A percentile compares a stretch with the other conserved stretches of the same genome.
These are phyloP conservation scores for Vireo griseus DNA, from an alignment of 2,797 vertebrate species.

Conservation along the genomic window DNA sequence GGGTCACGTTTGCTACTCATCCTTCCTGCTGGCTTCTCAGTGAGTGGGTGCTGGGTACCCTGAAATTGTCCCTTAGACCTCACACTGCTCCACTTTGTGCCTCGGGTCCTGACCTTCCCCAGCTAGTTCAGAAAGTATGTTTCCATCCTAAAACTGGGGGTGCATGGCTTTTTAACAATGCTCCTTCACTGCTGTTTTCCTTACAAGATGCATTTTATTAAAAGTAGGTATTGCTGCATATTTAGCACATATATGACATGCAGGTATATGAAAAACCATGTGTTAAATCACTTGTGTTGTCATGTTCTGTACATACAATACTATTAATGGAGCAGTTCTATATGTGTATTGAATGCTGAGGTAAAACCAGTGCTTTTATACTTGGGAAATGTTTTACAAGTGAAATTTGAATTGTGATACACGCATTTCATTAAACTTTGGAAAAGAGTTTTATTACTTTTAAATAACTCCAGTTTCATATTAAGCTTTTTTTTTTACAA, in stretches of 20 bases:
- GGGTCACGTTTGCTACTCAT: not conserved
- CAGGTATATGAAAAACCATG: rapidly evolving
- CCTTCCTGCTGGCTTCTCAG: not conserved
- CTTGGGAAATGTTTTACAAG: not conserved
- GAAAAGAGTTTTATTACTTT: not conserved
- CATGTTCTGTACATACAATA: not conserved
- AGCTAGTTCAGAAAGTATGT: not conserved
- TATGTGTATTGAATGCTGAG: not conserved
- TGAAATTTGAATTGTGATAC: not conserved
- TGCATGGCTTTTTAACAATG: rapidly evolving
- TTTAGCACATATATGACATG: rapidly evolving
- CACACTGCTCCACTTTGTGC: not conserved
- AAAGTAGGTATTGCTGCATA: not conserved
- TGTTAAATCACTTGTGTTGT: not conserved
- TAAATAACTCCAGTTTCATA: not conserved
- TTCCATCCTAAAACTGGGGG: not conserved
- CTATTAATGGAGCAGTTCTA: not conserved
- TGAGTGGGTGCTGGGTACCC: not conserved
- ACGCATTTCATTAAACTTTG: not conserved
- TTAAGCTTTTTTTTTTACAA: not conserved
- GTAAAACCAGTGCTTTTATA: not conserved
- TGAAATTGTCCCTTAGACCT: not conserved
- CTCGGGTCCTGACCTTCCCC: not conserved
- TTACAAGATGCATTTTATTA: not conserved
- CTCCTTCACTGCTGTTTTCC: not conserved